A percentile compares a stretch with the other conserved stretches of the same genome.
Evolutionary conservation across 2,888 invertebrate genomes (phyloP).

Genomic region (Euproctis similis): DNA sequence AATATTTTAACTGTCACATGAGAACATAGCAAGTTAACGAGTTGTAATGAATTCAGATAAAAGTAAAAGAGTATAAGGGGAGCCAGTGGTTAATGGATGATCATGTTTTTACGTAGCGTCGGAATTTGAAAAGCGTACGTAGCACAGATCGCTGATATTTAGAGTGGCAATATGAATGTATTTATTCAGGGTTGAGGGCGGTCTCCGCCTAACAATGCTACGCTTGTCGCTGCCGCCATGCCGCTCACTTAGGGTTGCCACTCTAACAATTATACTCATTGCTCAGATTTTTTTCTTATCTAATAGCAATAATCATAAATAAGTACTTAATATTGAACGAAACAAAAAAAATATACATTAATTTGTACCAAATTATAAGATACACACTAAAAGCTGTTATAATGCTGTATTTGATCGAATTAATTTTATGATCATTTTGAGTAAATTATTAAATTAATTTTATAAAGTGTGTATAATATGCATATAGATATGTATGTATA

Average conservation of each 20-base stretch:
- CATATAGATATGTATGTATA: too few relatives aligned
- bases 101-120: constrained; percentile 32
- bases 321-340: too few relatives aligned
- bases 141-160: constrained; percentile 63
- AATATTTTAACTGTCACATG: constrained; percentile 2
- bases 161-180: constrained; percentile 76
- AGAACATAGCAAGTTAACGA: constrained; percentile 3
- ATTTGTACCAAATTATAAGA: too few relatives aligned
- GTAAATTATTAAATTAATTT: too few relatives aligned
- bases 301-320: too few relatives aligned
- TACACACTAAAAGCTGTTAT: too few relatives aligned
- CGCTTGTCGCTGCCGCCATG: constrained; percentile 64
- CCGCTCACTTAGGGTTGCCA: constrained; percentile 45
- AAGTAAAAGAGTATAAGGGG: constrained; percentile 25
- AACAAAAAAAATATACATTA: too few relatives aligned
- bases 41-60: constrained; percentile 12
- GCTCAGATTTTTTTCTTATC: too few relatives aligned
- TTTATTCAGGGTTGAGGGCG: constrained; percentile 72
- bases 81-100: constrained; percentile 27
- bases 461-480: too few relatives aligned
- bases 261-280: too few relatives aligned
- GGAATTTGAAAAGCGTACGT: constrained; percentile 35
- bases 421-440: too few relatives aligned
- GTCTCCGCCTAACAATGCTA: constrained; percentile 71
- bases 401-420: too few relatives aligned